These are phyloP conservation scores for Meleagris gallopavo DNA, from an alignment of 2,113 vertebrate genomes.

Conservation along the genomic window DNA sequence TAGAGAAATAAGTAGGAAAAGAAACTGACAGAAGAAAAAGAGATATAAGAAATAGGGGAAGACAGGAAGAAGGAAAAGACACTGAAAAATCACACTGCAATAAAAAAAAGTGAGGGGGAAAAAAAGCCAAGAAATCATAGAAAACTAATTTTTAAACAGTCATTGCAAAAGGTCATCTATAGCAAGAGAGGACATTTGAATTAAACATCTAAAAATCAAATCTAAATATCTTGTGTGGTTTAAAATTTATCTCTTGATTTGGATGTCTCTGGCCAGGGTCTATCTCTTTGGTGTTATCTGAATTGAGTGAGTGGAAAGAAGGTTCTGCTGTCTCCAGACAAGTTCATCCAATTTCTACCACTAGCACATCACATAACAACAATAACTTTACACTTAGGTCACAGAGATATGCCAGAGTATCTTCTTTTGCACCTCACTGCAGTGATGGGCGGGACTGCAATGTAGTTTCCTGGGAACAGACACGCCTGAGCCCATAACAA, in stretches of 20 bases:
- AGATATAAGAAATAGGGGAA: background rate
- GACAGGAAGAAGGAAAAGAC: background rate
- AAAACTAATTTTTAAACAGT: background rate
- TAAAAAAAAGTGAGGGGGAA: background rate
- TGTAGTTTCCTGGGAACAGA: background rate
- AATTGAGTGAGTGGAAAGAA: slow-evolving; percentile 14
- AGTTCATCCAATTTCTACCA: slow-evolving; percentile 10
- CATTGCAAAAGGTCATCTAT: background rate
- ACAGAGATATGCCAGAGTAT: slow-evolving; percentile 5
- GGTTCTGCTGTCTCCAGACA: background rate
- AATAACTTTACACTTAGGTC: slow-evolving; percentile 44
- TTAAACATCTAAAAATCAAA: background rate
- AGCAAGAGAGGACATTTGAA: background rate
- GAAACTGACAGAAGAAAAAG: background rate
- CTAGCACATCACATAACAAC: slow-evolving; percentile 3
- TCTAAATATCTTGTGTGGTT: background rate
- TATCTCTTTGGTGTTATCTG: background rate
- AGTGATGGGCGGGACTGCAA: background rate
- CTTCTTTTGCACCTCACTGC: background rate
- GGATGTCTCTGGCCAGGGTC: background rate
- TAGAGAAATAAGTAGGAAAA: background rate
- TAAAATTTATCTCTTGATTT: background rate
- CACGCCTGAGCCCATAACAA: background rate
- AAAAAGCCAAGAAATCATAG: background rate
- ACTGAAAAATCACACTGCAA: background rate